phyloP scores from a whole-genome alignment of 1,140 invertebrate species.

The Brachionus calyciflorus region DNA sequence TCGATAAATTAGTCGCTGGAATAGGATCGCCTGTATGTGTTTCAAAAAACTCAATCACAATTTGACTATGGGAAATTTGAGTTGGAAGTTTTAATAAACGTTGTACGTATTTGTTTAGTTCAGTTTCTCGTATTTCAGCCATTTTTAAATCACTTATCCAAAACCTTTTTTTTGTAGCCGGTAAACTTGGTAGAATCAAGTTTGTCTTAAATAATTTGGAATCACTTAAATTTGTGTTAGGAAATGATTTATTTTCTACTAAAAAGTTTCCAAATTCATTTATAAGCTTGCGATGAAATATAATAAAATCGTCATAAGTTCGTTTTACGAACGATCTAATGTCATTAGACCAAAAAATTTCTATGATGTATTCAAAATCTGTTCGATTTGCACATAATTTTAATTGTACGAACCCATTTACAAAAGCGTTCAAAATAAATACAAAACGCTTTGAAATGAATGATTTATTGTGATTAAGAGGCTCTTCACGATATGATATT shows the following conservation, averaged over 20 bases:
- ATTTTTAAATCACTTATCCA: constrained; percentile 20
- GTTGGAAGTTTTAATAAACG: constrained; percentile 15
- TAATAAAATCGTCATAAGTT: constrained; percentile 30
- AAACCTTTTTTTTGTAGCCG: background rate
- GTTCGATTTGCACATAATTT: constrained; percentile 26
- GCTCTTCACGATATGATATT: too few relatives aligned
- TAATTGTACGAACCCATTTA: constrained; percentile 31
- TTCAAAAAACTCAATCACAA: constrained; percentile 27
- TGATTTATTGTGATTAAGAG: background rate
- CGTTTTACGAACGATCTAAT: constrained; percentile 37
- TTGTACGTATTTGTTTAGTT: constrained; percentile 31
- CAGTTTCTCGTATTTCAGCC: constrained; percentile 13
- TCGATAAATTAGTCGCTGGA: background rate
- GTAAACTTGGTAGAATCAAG: background rate
- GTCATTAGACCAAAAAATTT: constrained; percentile 37
- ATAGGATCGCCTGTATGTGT: constrained; percentile 18
- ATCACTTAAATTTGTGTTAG: background rate
- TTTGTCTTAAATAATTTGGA: background rate
- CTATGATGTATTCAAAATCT: constrained; percentile 39
- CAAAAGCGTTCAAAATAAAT: constrained; percentile 36
- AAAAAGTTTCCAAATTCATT: background rate
- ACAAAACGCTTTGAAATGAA: background rate
- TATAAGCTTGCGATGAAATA: background rate
- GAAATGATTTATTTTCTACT: background rate
- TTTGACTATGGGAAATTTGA: constrained; percentile 31